Evolutionary conservation across 2,797 vertebrate genomes (phyloP), one percentile per base, ranked within the genome.

Genomic region (Tauraco hartlaubi): DNA sequence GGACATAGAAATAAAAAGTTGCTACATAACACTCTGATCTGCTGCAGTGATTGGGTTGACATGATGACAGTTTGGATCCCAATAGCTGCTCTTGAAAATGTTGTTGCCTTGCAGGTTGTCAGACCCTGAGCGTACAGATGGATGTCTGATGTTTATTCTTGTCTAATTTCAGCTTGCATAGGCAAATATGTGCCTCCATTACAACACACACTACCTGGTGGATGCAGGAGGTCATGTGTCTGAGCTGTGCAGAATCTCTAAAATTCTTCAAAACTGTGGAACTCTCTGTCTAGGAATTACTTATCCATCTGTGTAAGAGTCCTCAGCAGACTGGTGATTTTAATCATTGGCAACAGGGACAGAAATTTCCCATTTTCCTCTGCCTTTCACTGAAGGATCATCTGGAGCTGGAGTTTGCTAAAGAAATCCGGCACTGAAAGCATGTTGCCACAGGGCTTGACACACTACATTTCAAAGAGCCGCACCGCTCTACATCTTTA

Each of bases 391-490:
- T 51, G 58, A 81, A 68, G 64, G 25, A 48, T 73, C 0, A 0
- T 88, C 73, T 93, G 73, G 58, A 85, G 46, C 35, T 90, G 48
- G 83, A 86, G 29, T 13, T 76, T 76, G 48, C 62, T 73, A 77
- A 92, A 94, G 68, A 79, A 96, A 95, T 88, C 58, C 74, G 73
- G 54, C 69, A 37, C 41, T 67, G 56, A 94, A 88, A 89, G 90
- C 74, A 64, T 74, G 33, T 88, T 94, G 90, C 61, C 39, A 75
- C 33, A 49, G 58, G 85, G 55, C 68, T 96, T 62, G 62, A 71
- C 58, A 67, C 22, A 77, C 79, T 76, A n/a, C 71, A 79, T 97
- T 96, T 97, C 71, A 88, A 90, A 49, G 25, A 93, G 37, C 46
- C 41, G 68, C 43, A 46, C 22, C 91, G 35, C 59, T 96, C 49